phyloP scores from a whole-genome alignment of 2,888 invertebrate genomes.

The Drosophila sordidapex region DNA sequence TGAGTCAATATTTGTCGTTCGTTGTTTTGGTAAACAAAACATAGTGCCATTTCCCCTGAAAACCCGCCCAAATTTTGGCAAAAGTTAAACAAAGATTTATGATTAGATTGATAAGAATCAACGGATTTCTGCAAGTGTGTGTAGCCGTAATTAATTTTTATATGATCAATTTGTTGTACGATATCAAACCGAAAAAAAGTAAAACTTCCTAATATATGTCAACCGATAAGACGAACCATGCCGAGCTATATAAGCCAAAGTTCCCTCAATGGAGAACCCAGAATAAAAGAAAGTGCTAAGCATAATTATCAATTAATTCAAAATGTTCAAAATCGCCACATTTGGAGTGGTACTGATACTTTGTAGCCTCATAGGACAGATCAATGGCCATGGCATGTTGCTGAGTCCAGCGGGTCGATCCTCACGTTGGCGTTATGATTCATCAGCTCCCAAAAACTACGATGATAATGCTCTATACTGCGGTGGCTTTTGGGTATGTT shows the following conservation, averaged over 20 bases:
- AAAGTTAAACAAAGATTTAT: constrained; percentile 36
- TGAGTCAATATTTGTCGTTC: constrained; percentile 45
- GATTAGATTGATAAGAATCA: constrained; percentile 32
- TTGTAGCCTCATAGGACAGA: constrained; percentile 14
- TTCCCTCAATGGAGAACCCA: constrained; percentile 3
- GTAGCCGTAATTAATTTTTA: constrained; percentile 1
- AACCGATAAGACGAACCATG: constrained; percentile 54
- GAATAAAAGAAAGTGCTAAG: constrained; percentile 27
- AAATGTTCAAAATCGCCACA: constrained; percentile 10
- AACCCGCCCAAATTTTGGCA: constrained; percentile 38
- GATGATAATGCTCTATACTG: constrained; percentile 86
- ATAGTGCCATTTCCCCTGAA: not conserved
- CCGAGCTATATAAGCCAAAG: constrained; percentile 54
- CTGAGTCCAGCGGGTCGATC: constrained; percentile 86
- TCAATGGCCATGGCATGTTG: constrained; percentile 86
- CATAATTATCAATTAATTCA: constrained; percentile 36
- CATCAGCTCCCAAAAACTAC: constrained; percentile 85
- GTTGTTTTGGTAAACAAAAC: constrained; percentile 35
- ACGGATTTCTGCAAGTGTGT: not conserved
- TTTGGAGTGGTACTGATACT: constrained; percentile 3
- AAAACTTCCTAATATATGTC: constrained; percentile 24
- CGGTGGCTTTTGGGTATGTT: constrained; percentile 85
- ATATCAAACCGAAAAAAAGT: constrained; percentile 31
- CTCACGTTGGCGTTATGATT: constrained; percentile 86
- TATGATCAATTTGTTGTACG: constrained; percentile 13